These are phyloP conservation scores for Umimayanthus chanpuru DNA, from an alignment of 92 coral and sea anemone genomes.

Conservation along the genomic window DNA sequence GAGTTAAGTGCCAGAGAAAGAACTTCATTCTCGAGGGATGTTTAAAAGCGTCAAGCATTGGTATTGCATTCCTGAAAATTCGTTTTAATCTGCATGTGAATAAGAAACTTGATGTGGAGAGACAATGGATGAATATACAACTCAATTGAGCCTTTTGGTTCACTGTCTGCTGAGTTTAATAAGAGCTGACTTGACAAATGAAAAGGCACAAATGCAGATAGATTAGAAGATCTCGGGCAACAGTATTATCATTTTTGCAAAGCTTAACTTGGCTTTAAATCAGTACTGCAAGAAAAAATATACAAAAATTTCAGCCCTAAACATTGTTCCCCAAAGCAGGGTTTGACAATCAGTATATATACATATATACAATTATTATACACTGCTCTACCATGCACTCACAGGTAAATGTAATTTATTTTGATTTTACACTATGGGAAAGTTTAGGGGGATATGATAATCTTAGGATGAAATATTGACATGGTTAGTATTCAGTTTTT, in stretches of 20 bases:
- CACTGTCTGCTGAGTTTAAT: not conserved
- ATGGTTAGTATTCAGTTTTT: constrained; percentile 17
- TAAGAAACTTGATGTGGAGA: not conserved
- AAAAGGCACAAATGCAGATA: not conserved
- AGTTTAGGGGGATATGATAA: not conserved
- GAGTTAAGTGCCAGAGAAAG: not conserved
- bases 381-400: constrained; percentile 19
- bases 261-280: constrained; percentile 26
- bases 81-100: constrained; percentile 34
- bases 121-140: constrained; percentile 31
- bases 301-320: constrained; percentile 22
- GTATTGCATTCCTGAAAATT: constrained; percentile 29
- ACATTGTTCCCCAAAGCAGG: not conserved
- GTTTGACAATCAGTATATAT: constrained; percentile 3
- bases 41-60: constrained; percentile 8
- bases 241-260: not conserved
- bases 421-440: constrained; percentile 18
- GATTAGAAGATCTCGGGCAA: not conserved
- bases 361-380: constrained; percentile 1
- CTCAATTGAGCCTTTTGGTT: not conserved
- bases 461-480: constrained; percentile 13
- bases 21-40: not conserved
- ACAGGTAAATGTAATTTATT: constrained; percentile 31
- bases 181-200: constrained; percentile 11
- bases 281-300: constrained; percentile 4